Evolutionary conservation across 2,888 invertebrate species (phyloP), one percentile per base, ranked within the genome.

Genomic region (Drosophila greeni): DNA sequence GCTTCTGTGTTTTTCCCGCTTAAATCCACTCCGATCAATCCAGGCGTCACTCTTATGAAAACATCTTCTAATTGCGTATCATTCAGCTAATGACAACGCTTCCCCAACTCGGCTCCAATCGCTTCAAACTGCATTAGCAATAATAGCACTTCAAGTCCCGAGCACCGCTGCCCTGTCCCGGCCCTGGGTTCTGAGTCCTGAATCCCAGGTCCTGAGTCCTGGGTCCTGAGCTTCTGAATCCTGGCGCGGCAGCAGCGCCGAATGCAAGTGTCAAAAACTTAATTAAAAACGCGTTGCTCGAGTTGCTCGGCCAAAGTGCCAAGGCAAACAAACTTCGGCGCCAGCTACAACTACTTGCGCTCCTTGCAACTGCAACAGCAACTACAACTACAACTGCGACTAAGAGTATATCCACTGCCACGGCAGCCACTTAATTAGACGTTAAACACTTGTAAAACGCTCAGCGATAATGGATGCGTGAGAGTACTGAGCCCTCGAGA

Each of bases 401-500:
- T 48, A 18, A 31, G n/a, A 47, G 29, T 51, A 62, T 36, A 67
- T 34, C 60, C 78, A 69, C 84, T 81, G 70, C 76, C 68, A 70
- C 58, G 55, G 66, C 72, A 79, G 80, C 69, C 82, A 84, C 82
- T 80, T 80, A 84, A 80, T 80, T 80, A 80, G 84, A 84, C 72
- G 84, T 82, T 80, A 84, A 82, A 80, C 85, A 82, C 81, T 82
- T 81, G 85, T 77, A 76, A 79, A 82, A 74, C 72, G 64, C 85
- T 82, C 85, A 70, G 68, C 78, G 81, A 84, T 82, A 84, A 82
- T 81, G 81, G 83, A 73, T 77, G 66, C 71, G 69, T 72, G 56
- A 58, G 73, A 55, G 64, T 24, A 42, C 53, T 40, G 52, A 33
- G 39, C 37, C 40, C 47, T 59, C 36, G 31, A 51, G 43, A 8